Conservation (phyloP, 2,113 vertebrate species). For the Spheniscus mendiculus region DNA sequence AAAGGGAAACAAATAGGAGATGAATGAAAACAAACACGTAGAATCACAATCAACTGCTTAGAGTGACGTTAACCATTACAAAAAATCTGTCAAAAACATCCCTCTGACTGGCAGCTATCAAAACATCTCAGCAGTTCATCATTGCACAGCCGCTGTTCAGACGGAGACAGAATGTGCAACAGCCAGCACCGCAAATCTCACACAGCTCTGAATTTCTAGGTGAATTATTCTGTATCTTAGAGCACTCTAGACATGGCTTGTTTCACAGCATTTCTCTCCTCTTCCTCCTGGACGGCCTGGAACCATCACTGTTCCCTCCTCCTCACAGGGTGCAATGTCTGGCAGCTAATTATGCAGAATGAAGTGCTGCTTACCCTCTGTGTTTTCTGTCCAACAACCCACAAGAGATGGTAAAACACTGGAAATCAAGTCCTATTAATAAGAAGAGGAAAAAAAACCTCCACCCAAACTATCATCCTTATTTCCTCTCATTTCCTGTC, state of each 20-base stretch:
- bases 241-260: not conserved
- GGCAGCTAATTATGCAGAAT: not conserved
- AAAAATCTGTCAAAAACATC: not conserved
- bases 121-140: conserved; percentile 13
- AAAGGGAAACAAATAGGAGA: conserved; percentile 49
- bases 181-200: not conserved
- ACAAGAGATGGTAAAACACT: not conserved
- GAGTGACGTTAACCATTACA: not conserved
- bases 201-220: not conserved
- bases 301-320: not conserved
- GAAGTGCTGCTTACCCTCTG: not conserved
- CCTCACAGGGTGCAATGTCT: not conserved
- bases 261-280: not conserved
- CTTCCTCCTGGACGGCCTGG: not conserved
- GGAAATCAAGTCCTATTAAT: not conserved
- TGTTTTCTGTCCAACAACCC: not conserved
- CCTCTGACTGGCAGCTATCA: conserved; percentile 20
- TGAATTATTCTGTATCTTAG: not conserved
- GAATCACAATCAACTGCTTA: conserved; percentile 25
- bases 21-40: conserved; percentile 52
- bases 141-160: not conserved
- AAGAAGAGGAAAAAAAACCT: not conserved
- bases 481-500: not conserved
- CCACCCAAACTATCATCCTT: not conserved
- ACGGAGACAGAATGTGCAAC: not conserved